Base-by-base conservation (phyloP, 2,888 invertebrate species). In the Daptonema setosum region DNA sequence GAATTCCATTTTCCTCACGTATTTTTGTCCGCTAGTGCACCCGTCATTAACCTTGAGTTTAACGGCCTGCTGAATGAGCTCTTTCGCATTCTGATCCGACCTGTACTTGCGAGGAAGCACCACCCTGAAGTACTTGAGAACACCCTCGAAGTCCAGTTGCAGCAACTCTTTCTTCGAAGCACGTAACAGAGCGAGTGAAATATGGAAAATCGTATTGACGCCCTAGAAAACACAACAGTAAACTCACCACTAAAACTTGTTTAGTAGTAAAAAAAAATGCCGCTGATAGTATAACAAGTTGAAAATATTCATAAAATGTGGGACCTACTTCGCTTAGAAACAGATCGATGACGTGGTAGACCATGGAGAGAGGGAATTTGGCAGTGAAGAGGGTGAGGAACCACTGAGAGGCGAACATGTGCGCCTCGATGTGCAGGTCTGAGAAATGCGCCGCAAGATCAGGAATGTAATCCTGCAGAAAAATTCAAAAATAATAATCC, bases 381-480 rank as follows among this genome's bases (percentile, higher is more conserved):
- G 97, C 95, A 1, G 97, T 97, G 76, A 90, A 99, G n/a, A 97
- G 78, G 0, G 97, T 97, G 56, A 99, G 80, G 77, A 99, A 95
- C 97, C 97, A 97, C 75, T 97, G 97, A 3, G 88, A 90, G 26
- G 95, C 95, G 72, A 87, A 97, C 93, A 93, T 95, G 75, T 97
- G 95, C n/a, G 73, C 69, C 74, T 97, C 95, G 54, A 97, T 82
- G 54, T 82, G 82, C 78, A 82, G 79, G 74, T 81, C 72, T 55
- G 70, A 63, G 61, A 78, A 75, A 65, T 78, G 77, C 17, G 68
- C 66, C 61, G 67, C 71, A 50, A 77, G 61, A 59, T 77, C 76
- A 1, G 74, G 72, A 45, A 75, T 61, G 60, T 73, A 70, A 60
- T 77, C 75, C 74, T 76, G 64, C 35, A 17, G 35, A 35, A 35